Percentiles rank a stretch among this genome's conserved stretches.
phyloP scores from a whole-genome alignment of 2,113 vertebrate species.

The Cisticola juncidis region DNA sequence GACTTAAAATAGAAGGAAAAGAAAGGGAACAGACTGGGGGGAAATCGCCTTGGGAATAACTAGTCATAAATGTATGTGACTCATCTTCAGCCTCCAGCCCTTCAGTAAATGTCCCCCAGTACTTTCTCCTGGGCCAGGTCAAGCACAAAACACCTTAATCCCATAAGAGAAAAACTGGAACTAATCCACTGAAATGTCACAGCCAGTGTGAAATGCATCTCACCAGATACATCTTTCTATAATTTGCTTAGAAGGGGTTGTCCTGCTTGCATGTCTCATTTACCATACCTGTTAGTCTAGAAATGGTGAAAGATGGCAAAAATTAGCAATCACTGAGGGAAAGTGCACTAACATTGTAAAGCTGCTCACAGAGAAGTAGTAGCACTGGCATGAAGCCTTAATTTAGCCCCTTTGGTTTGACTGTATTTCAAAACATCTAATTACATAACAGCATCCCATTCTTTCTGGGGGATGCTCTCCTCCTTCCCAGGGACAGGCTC shows the following conservation, averaged over 20 bases:
- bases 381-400: neutral
- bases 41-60: neutral
- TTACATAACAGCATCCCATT: neutral
- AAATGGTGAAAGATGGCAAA: neutral
- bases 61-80: neutral
- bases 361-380: neutral
- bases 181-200: neutral
- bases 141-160: neutral
- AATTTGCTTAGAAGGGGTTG: neutral
- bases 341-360: neutral
- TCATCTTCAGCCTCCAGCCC: neutral
- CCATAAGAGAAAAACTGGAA: neutral
- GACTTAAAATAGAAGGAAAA: neutral
- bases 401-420: neutral
- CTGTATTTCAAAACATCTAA: neutral
- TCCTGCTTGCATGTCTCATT: neutral
- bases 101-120: neutral
- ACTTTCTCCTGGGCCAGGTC: neutral
- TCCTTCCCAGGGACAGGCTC: neutral
- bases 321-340: fast-evolving
- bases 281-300: neutral
- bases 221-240: neutral
- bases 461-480: neutral
- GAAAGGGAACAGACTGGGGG: too few species aligned
- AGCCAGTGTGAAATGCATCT: neutral